Base-by-base conservation (phyloP, 2,113 vertebrate genomes). In the Phylloscopus trochiloides region DNA sequence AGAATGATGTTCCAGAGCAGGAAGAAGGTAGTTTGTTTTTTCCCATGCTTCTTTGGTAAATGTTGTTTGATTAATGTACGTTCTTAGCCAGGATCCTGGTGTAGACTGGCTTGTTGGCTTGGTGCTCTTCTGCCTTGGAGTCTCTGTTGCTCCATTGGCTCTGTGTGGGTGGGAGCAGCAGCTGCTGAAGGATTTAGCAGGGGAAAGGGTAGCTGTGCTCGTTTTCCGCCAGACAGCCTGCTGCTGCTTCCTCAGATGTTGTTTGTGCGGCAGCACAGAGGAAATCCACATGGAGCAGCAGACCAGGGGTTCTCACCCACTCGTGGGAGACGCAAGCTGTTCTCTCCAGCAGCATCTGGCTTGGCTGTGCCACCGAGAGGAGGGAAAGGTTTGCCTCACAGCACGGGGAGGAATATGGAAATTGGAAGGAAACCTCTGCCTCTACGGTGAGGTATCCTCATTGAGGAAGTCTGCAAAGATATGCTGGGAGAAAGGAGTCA, bases 201-300 rank as follows among this genome's bases (percentile, higher is more conserved):
- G 51, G 52, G 76, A 86, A 81, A 72, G 91, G 51, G 80, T 55
- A 71, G 65, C 87, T 75, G 68, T 94, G 91, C 86, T 92, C 52
- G 5, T 94, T 84, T 89, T 29, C 61, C 0, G 12, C 66, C 94
- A 94, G 93, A 59, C 86, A 89, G 89, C 80, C 70, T 1, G 3
- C 91, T 95, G 89, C 73, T 87, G 67, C 87, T 94, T 63, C 86
- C 89, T 96, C 94, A 95, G 91, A 96, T 96, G 93, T 96, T 95
- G 94, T 96, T 96, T 95, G 88, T 90, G 95, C 42, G 17, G 90
- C 94, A 90, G 91, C 93, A 75, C 65, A 86, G 92, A 21, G 85
- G 81, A 94, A 85, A 88, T 83, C 93, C 90, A 88, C 96, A 94
- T 73, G 90, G 93, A 94, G 93, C 91, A 76, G 87, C 91, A 86